phyloP scores from a whole-genome alignment of 2,113 vertebrate genomes.

The Xenopus tropicalis region DNA sequence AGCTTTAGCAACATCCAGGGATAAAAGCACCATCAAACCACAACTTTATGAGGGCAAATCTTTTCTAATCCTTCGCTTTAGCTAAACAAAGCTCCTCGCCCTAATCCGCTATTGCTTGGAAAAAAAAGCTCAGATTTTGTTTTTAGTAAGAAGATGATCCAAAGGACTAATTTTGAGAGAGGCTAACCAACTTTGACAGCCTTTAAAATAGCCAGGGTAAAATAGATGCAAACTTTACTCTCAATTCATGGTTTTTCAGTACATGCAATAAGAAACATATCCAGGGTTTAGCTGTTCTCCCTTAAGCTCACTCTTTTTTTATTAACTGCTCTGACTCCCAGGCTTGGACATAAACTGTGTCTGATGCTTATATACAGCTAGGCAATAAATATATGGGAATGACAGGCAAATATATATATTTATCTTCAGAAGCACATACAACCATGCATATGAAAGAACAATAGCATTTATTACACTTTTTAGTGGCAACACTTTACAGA shows the following conservation, averaged over 20 bases:
- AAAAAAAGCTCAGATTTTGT: slow-evolving; percentile 80
- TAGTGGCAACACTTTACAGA: too few species aligned
- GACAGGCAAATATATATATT: too few species aligned
- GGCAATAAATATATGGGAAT: background rate
- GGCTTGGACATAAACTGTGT: slow-evolving; percentile 59
- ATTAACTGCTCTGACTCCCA: slow-evolving; percentile 59
- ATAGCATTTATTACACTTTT: too few species aligned
- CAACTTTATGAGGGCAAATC: slow-evolving; percentile 97
- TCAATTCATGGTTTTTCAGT: slow-evolving; percentile 61
- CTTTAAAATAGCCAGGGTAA: slow-evolving; percentile 74
- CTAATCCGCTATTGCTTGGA: slow-evolving; percentile 88
- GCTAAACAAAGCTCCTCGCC: slow-evolving; percentile 90
- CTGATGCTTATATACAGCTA: slow-evolving; percentile 56
- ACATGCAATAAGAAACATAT: slow-evolving; percentile 64
- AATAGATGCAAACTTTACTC: slow-evolving; percentile 70
- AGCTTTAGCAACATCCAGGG: slow-evolving; percentile 93
- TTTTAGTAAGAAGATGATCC: slow-evolving; percentile 85
- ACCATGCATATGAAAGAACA: too few species aligned
- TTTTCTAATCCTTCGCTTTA: slow-evolving; percentile 97
- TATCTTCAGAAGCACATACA: too few species aligned
- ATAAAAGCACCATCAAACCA: slow-evolving; percentile 98
- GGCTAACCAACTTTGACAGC: slow-evolving; percentile 94
- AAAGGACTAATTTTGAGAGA: slow-evolving; percentile 93
- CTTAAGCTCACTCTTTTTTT: slow-evolving; percentile 64
- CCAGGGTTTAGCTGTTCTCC: slow-evolving; percentile 63